These are phyloP conservation scores for Zingel zingel DNA, from an alignment of 2,113 vertebrate genomes.

Conservation along the genomic window DNA sequence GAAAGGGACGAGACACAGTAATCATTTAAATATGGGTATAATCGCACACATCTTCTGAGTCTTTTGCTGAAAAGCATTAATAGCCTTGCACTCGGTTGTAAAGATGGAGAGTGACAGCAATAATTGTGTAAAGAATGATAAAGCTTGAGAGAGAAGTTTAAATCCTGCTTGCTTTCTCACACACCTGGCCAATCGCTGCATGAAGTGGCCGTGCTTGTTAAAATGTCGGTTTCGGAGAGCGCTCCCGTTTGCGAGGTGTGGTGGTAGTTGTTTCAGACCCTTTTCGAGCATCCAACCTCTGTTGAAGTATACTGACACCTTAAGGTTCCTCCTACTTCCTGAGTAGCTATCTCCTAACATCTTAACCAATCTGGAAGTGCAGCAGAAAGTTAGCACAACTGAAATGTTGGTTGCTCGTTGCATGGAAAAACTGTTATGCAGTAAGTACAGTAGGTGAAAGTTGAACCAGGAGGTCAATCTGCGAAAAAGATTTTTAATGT, in stretches of 20 bases:
- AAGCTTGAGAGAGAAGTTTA: neutral
- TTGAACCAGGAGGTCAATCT: neutral
- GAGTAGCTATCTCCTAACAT: neutral
- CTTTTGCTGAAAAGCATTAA: too few species aligned
- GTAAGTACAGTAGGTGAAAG: neutral
- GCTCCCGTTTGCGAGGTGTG: neutral
- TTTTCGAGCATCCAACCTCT: neutral
- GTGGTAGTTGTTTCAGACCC: neutral
- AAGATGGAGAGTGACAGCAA: too few species aligned
- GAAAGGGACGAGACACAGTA: too few species aligned
- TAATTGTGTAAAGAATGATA: too few species aligned
- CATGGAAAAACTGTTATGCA: neutral
- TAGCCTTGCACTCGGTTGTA: too few species aligned
- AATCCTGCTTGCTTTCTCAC: too few species aligned
- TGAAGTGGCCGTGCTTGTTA: neutral
- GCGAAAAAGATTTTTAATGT: neutral
- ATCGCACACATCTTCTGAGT: too few species aligned
- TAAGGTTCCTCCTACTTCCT: neutral
- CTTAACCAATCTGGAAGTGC: neutral
- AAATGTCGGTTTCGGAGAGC: neutral
- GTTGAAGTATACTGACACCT: neutral
- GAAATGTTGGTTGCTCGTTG: neutral
- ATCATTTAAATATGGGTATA: too few species aligned
- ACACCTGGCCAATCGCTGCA: neutral
- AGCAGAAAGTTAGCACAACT: neutral